These are phyloP conservation scores for Neosilurus hyrtlii DNA, from an alignment of 2,797 vertebrate genomes.

Conservation along the genomic window DNA sequence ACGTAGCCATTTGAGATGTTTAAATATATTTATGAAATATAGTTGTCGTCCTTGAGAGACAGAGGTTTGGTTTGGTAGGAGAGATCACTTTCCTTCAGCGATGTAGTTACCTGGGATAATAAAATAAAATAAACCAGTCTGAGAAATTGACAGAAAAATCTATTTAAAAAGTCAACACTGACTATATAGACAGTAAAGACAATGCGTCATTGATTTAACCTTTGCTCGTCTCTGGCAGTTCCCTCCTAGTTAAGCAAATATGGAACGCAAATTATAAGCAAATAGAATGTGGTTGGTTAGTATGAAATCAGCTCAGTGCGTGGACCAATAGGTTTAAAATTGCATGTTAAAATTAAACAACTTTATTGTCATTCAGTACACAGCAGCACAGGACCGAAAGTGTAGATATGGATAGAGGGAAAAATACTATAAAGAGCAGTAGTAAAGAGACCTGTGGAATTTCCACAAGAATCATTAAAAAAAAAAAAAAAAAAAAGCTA, in stretches of 20 bases:
- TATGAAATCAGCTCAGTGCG: too few relatives aligned
- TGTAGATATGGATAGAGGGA: too few relatives aligned
- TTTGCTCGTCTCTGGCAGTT: not conserved
- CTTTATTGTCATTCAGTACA: too few relatives aligned
- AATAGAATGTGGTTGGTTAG: not conserved
- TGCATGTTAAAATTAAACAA: too few relatives aligned
- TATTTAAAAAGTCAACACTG: not conserved
- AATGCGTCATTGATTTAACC: not conserved
- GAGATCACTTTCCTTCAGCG: not conserved
- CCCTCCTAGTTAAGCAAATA: not conserved
- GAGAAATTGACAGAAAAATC: not conserved
- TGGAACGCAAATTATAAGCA: not conserved
- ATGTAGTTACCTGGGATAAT: slow-evolving; percentile 29
- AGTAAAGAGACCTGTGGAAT: too few relatives aligned
- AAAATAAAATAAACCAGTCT: slow-evolving; percentile 1
- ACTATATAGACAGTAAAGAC: not conserved
- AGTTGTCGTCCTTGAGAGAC: slow-evolving; percentile 3
- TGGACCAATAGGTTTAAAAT: not conserved
- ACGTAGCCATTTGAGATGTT: slow-evolving; percentile 76
- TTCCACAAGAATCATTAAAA: too few relatives aligned
- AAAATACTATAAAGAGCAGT: too few relatives aligned
- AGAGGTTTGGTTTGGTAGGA: not conserved
- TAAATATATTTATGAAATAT: slow-evolving; percentile 53
- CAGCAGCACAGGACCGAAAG: too few relatives aligned
- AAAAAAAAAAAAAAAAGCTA: too few relatives aligned